Conservation (phyloP, 2,113 vertebrate species). For the Amphiprion ocellaris region DNA sequence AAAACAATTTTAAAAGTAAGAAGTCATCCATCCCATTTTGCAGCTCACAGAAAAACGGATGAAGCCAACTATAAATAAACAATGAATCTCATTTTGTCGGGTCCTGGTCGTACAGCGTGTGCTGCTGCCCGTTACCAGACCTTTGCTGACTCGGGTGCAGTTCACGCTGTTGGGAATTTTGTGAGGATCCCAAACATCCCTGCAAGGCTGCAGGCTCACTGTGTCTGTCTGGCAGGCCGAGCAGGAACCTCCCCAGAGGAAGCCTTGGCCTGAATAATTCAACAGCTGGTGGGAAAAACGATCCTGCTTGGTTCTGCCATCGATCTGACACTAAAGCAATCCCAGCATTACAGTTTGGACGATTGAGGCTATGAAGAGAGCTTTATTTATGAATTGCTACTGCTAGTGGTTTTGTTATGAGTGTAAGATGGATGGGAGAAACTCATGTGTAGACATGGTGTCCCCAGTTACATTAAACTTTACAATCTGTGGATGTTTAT, state of each 20-base stretch:
- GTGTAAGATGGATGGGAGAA: neutral
- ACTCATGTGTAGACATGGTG: neutral
- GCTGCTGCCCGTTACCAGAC: constrained; percentile 31
- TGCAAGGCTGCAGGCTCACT: constrained; percentile 41
- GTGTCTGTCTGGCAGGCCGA: constrained; percentile 59
- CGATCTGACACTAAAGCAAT: constrained; percentile 60
- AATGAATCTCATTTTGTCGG: constrained; percentile 27
- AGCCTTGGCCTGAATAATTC: constrained; percentile 77
- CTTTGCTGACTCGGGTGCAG: constrained; percentile 30
- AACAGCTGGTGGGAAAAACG: constrained; percentile 78
- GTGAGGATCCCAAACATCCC: constrained; percentile 52
- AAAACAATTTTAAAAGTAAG: neutral
- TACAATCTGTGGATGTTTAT: constrained; percentile 1
- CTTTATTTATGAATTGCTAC: constrained; percentile 41
- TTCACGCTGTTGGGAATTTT: constrained; percentile 47
- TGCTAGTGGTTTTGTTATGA: constrained; percentile 15
- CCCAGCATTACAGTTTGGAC: constrained; percentile 51
- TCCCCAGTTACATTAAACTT: constrained; percentile 16
- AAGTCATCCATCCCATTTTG: neutral
- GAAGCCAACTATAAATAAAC: neutral
- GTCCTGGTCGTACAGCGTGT: constrained; percentile 9
- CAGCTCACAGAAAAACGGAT: neutral
- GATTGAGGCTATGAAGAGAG: constrained; percentile 36
- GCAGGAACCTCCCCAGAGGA: constrained; percentile 70
- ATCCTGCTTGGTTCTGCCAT: constrained; percentile 69